Evolutionary conservation across 2,888 invertebrate genomes (phyloP), one percentile per base, ranked within the genome.

Genomic region (Leucophora obtusa): DNA sequence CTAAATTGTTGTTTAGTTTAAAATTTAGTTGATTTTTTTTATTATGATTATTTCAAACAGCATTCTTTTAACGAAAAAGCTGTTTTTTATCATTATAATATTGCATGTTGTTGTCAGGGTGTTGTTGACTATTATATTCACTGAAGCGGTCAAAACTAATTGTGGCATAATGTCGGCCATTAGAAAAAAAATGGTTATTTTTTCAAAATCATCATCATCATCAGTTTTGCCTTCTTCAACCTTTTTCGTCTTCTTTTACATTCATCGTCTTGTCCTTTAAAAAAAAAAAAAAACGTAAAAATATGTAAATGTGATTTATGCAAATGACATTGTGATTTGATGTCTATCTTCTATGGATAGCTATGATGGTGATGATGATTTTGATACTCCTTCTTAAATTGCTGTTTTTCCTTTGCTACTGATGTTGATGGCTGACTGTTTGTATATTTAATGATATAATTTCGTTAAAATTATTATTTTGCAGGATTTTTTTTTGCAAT

Each of bases 131-230:
- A 51, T 63, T 70, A 59, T 54, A 73, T 35, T 66, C 74, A 65
- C 63, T 83, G 70, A 77, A 76, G 76, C 80, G 80, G 76, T 83
- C 78, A 78, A 82, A 83, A 79, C 82, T 82, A 83, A 82, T 84
- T 84, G 83, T 68, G 69, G 51, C 77, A 62, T 81, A 74, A 81
- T 74, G 77, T 66, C 56, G 50, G 50, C 59, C 69, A 54, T 62
- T 60, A 65, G 15, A 66, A 47, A 17, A 35, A 66, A 43, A 54
- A 60, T 76, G 28, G 54, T 65, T 54, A 33, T 60, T 21, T 70
- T 47, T 28, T 33, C n/a, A 7, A 28, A 28, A 59, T 53, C 54
- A 68, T 62, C 58, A 35, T 60, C 58, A 62, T 15, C 28, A 66
- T 56, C 17, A 71, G 65, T 54, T 73, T 54, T 77, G 10, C 14